phyloP scores from a whole-genome alignment of 2,797 vertebrate genomes.

The Gallinago stenura region DNA sequence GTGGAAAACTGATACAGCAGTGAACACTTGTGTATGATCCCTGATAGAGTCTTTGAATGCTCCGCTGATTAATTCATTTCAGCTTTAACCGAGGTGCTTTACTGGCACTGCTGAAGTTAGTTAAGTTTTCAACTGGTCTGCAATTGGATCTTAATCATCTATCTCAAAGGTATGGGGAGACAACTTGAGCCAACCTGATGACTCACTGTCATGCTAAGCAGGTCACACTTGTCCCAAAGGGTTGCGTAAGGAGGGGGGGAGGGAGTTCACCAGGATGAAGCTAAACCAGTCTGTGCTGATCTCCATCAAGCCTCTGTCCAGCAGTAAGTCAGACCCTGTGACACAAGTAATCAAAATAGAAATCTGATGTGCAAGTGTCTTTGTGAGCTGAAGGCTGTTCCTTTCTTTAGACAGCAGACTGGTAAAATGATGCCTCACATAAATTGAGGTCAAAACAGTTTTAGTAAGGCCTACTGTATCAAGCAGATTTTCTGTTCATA shows the following conservation, averaged over 20 bases:
- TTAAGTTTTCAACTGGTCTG: constrained; percentile 39
- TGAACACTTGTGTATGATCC: not conserved
- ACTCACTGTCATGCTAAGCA: constrained; percentile 68
- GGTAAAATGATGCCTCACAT: constrained; percentile 38
- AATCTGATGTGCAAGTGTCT: constrained; percentile 40
- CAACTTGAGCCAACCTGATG: constrained; percentile 56
- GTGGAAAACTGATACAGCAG: constrained; percentile 46
- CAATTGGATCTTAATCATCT: constrained; percentile 56
- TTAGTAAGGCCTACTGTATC: constrained; percentile 56
- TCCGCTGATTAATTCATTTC: constrained; percentile 62
- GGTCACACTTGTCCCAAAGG: constrained; percentile 51
- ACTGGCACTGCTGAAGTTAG: constrained; percentile 11
- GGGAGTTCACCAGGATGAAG: constrained; percentile 9
- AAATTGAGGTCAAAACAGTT: constrained; percentile 65
- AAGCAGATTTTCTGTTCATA: constrained; percentile 68
- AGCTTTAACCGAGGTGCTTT: constrained; percentile 28
- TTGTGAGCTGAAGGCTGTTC: constrained; percentile 19
- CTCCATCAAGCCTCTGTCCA: constrained; percentile 24
- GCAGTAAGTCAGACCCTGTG: constrained; percentile 50
- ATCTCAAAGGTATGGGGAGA: constrained; percentile 21
- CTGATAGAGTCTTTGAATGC: constrained; percentile 36
- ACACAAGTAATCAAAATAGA: constrained; percentile 53
- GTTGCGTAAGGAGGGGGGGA: constrained; percentile 5
- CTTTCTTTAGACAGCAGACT: constrained; percentile 57
- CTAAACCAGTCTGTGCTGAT: constrained; percentile 39